phyloP scores from a whole-genome alignment of 1,140 invertebrate genomes.

The Coptotermes formosanus region DNA sequence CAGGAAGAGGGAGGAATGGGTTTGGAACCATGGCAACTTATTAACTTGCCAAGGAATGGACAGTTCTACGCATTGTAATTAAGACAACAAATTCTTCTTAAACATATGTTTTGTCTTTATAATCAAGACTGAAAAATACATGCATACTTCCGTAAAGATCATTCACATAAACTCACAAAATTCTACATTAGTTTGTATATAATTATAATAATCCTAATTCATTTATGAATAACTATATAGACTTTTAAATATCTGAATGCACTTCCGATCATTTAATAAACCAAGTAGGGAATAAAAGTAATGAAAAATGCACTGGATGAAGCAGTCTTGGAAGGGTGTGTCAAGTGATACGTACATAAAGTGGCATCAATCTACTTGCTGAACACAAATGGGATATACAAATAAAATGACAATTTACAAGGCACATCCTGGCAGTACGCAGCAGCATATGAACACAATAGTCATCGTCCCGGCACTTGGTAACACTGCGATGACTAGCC shows the following conservation, averaged over 20 bases:
- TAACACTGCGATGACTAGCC: constrained; percentile 13
- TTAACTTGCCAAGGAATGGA: background rate
- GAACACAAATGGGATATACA: background rate
- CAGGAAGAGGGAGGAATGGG: too few species aligned
- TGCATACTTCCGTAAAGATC: background rate
- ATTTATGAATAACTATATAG: background rate
- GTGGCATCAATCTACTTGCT: background rate
- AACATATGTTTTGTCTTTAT: background rate
- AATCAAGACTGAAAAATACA: constrained; percentile 12
- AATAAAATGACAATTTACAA: background rate
- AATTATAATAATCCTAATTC: background rate
- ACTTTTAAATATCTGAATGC: background rate
- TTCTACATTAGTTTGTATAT: background rate
- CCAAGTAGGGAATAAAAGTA: background rate
- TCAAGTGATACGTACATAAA: background rate
- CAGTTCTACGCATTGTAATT: background rate
- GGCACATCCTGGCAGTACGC: constrained; percentile 6
- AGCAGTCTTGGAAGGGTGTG: constrained; percentile 12
- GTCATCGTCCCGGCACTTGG: constrained; percentile 1
- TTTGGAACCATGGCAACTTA: too few species aligned
- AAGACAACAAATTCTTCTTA: background rate
- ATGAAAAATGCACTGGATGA: background rate
- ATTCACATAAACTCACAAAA: background rate
- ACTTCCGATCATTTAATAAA: background rate
- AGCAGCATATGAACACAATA: background rate